phyloP scores from a whole-genome alignment of 2,888 invertebrate species.

The Rhamnusium bicolor region DNA sequence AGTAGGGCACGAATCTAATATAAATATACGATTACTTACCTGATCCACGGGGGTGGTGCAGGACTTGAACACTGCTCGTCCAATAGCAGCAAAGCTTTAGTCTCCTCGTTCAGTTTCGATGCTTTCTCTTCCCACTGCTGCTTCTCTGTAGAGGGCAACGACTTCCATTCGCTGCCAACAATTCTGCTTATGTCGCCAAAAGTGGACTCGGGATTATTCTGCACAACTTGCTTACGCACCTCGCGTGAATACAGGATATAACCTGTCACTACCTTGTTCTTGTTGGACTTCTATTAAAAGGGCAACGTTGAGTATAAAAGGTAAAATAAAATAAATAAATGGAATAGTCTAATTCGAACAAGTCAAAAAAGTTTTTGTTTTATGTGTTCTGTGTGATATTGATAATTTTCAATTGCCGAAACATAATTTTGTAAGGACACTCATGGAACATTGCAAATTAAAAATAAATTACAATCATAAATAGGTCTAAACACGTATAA shows the following conservation, averaged over 20 bases:
- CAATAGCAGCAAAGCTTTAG: constrained; percentile 77
- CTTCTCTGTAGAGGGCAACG: constrained; percentile 89
- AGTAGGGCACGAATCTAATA: too few relatives aligned
- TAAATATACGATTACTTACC: constrained; percentile 51
- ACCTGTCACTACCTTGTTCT: constrained; percentile 92
- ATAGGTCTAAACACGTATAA: background rate
- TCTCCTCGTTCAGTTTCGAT: constrained; percentile 89
- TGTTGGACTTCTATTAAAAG: constrained; percentile 71
- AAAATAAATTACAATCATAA: constrained; percentile 10
- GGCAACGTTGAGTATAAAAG: background rate
- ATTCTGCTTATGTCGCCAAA: constrained; percentile 90
- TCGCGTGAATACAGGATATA: constrained; percentile 99
- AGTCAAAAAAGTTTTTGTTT: too few relatives aligned
- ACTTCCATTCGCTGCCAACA: constrained; percentile 93
- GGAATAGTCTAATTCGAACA: too few relatives aligned
- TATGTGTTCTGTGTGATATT: constrained; percentile 14
- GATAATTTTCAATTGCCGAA: constrained; percentile 10
- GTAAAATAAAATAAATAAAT: background rate
- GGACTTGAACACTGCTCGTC: constrained; percentile 73
- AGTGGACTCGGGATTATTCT: constrained; percentile 93
- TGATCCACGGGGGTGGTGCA: constrained; percentile 66
- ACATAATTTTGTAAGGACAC: constrained; percentile 37
- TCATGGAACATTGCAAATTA: constrained; percentile 41
- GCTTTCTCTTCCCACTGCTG: constrained; percentile 97
- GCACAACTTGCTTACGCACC: constrained; percentile 91